Evolutionary conservation across 2,113 vertebrate genomes (phyloP).

Genomic region (Microtus ochrogaster): DNA sequence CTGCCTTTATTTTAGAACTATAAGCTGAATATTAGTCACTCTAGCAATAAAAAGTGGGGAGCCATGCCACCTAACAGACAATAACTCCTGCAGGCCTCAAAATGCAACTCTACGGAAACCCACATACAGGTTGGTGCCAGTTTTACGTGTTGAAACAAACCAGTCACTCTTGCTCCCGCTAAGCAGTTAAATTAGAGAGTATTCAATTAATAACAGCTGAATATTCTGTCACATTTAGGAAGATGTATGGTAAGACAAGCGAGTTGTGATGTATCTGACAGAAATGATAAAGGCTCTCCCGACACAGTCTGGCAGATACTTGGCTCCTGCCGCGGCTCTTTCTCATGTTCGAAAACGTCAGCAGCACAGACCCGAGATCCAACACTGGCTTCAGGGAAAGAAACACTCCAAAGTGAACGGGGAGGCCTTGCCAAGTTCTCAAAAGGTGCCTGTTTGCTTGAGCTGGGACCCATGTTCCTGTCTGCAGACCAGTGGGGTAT

Average conservation of each 20-base stretch:
- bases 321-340: constrained; percentile 84
- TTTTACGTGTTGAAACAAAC: constrained; percentile 84
- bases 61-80: neutral
- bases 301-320: constrained; percentile 93
- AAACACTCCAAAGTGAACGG: constrained; percentile 72
- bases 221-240: constrained; percentile 94
- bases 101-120: constrained; percentile 50
- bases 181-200: constrained; percentile 92
- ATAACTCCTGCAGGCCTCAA: neutral
- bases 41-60: constrained; percentile 37
- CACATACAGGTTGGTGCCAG: constrained; percentile 64
- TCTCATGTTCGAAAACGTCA: constrained; percentile 86
- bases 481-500: neutral
- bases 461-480: neutral
- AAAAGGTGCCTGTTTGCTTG: constrained; percentile 67
- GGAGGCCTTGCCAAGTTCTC: constrained; percentile 78
- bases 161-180: constrained; percentile 85
- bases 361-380: constrained; percentile 90
- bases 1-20: constrained; percentile 49
- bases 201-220: constrained; percentile 97
- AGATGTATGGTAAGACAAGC: constrained; percentile 98
- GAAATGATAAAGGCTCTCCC: constrained; percentile 95
- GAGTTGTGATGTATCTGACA: constrained; percentile 97
- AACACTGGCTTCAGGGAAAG: constrained; percentile 78
- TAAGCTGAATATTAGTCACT: constrained; percentile 21